Evolutionary conservation across 1,140 invertebrate species (phyloP), one percentile per base, ranked within the genome.

Genomic region (Eriosoma lanigerum): DNA sequence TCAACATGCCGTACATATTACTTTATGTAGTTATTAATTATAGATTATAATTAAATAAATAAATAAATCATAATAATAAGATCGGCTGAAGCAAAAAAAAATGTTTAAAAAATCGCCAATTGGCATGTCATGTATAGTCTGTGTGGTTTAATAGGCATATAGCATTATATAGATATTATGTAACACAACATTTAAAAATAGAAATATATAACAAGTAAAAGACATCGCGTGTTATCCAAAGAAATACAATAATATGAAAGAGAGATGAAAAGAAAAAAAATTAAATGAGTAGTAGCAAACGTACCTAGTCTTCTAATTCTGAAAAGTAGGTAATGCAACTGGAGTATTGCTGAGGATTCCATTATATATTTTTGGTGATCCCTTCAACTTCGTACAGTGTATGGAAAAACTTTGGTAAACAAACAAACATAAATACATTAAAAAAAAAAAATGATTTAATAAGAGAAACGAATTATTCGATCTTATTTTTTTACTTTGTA

Each of bases 261-360:
- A 78, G 56, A 44, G 15, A 48, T 68, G 66, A 78, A 78, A 78
- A 62, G n/a, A 58, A 78, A 62, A 58, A 58, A 66, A 66, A 46
- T 78, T 6, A 56, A 38, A 76, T 56, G 21, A 62, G 13, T 60
- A 62, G 56, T 38, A 54, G 10, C 29, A 60, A 29, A 78, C 75
- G 56, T 78, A 78, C 75, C 75, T 62, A 78, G 75, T 78, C 75
- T 78, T 78, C 75, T 78, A 78, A 78, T 78, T 78, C 75, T 78
- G 75, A 78, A 78, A 78, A 78, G 75, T 60, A 78, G 75, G 26
- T 78, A 78, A 78, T 78, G 75, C 75, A 78, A 78, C 75, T 78
- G 75, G 15, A 78, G 56, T 78, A 78, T 78, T 60, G 75, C 24
- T 32, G 75, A 78, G 56, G 75, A 48, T 62, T 78, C 75, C 75